Conservation (phyloP, 2,888 invertebrate species). For the Stenoptilia bipunctidactyla region DNA sequence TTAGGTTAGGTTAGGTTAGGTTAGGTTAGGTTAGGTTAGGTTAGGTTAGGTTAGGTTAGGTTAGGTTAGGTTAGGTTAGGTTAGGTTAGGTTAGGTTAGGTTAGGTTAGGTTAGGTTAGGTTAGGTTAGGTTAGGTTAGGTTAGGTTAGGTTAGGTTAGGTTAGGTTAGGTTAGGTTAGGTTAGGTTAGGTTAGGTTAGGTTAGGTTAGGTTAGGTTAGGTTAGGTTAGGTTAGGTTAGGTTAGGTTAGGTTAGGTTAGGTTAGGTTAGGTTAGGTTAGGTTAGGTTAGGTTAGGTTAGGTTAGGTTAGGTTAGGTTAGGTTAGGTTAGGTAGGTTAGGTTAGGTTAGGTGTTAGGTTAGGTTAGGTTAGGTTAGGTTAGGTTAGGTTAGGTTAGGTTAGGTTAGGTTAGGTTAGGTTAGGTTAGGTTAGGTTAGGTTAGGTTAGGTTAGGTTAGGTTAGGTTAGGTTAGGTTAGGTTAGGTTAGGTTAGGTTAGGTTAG, state of each 20-base stretch:
- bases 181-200: conserved; percentile 21
- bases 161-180: conserved; percentile 21
- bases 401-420: conserved; percentile 15
- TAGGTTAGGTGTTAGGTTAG: conserved; percentile 12
- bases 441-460: conserved; percentile 16
- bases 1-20: conserved; percentile 7
- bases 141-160: conserved; percentile 21
- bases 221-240: conserved; percentile 9
- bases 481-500: conserved; percentile 16
- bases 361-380: conserved; percentile 10
- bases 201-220: conserved; percentile 18
- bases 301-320: conserved; percentile 13
- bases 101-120: conserved; percentile 19
- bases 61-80: conserved; percentile 6
- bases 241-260: conserved; percentile 13
- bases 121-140: conserved; percentile 19
- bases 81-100: conserved; percentile 16
- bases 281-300: conserved; percentile 15
- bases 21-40: conserved; percentile 7
- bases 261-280: conserved; percentile 12
- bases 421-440: conserved; percentile 13
- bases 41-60: conserved; percentile 7
- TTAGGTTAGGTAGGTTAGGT: conserved; percentile 13
- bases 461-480: conserved; percentile 18
- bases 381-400: conserved; percentile 9